Conservation (phyloP, 2,888 invertebrate species). For the Phalera bucephala region DNA sequence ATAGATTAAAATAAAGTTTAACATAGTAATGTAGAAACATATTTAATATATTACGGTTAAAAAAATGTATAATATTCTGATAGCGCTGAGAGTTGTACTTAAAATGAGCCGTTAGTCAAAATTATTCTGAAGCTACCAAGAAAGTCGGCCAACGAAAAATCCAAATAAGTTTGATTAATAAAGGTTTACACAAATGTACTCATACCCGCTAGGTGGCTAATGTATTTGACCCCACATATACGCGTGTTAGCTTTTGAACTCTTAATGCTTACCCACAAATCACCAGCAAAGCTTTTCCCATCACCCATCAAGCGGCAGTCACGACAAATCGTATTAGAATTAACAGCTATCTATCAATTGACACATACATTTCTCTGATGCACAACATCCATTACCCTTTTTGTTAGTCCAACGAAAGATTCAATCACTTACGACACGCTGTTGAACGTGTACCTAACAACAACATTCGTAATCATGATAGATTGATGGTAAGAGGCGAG, state of each 20-base stretch:
- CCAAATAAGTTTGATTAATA: conserved; percentile 63
- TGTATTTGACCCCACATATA: conserved; percentile 75
- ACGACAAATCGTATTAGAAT: conserved; percentile 78
- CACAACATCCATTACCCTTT: conserved; percentile 53
- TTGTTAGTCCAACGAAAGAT: conserved; percentile 26
- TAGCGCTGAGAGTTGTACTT: not conserved
- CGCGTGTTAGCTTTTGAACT: conserved; percentile 76
- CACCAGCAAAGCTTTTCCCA: conserved; percentile 69
- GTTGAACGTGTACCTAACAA: conserved; percentile 31
- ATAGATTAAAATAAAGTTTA: not conserved
- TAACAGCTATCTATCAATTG: conserved; percentile 65
- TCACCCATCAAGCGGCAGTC: conserved; percentile 72
- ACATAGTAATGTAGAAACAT: not conserved
- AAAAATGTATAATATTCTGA: not conserved
- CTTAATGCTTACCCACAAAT: conserved; percentile 74
- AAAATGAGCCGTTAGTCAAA: conserved; percentile 13
- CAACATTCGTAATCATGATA: conserved; percentile 38
- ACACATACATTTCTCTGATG: conserved; percentile 39
- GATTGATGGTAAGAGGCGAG: conserved; percentile 37
- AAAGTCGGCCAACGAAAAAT: conserved; percentile 40
- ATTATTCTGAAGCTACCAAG: conserved; percentile 27
- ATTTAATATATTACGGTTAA: not conserved
- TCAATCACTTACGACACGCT: conserved; percentile 26
- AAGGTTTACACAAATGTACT: conserved; percentile 58
- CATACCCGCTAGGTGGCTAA: conserved; percentile 78